Evolutionary conservation across 2,888 invertebrate genomes (phyloP).

Genomic region (Drosophila algonquin): DNA sequence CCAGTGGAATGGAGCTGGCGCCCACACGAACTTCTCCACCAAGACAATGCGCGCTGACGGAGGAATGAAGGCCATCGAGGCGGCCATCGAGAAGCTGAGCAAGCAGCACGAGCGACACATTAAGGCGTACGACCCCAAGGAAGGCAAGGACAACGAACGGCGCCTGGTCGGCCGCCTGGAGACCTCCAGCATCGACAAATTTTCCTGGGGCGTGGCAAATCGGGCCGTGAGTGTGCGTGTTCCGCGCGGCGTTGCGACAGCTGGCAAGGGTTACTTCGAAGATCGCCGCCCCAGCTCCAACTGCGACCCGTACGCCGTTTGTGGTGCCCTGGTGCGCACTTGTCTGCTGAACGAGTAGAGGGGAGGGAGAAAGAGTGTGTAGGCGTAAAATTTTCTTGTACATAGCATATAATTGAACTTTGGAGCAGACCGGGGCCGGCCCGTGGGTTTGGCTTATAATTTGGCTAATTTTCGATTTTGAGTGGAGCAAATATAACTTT

Average conservation of each 20-base stretch:
- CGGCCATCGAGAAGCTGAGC: slow-evolving; percentile 90
- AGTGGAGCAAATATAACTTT: slow-evolving; percentile 40
- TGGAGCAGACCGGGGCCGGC: slow-evolving; percentile 6
- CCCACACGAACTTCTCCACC: slow-evolving; percentile 96
- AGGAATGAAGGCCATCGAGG: slow-evolving; percentile 88
- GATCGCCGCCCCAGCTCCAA: slow-evolving; percentile 91
- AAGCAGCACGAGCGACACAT: slow-evolving; percentile 90
- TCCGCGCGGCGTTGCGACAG: slow-evolving; percentile 88
- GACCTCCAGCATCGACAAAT: slow-evolving; percentile 88
- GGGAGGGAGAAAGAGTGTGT: neutral
- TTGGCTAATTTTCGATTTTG: slow-evolving; percentile 30
- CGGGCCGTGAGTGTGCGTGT: slow-evolving; percentile 90
- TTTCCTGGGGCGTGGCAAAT: slow-evolving; percentile 88
- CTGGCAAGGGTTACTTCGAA: slow-evolving; percentile 90
- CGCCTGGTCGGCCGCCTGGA: slow-evolving; percentile 91
- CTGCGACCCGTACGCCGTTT: slow-evolving; percentile 89
- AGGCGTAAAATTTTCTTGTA: slow-evolving; percentile 34
- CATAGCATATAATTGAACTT: slow-evolving; percentile 25
- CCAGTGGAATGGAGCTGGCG: slow-evolving; percentile 97
- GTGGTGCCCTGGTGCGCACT: slow-evolving; percentile 87
- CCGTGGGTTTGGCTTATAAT: slow-evolving; percentile 9
- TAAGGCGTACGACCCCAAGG: slow-evolving; percentile 90
- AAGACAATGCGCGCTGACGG: slow-evolving; percentile 91
- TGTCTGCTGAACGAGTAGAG: slow-evolving; percentile 77
- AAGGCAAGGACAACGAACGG: slow-evolving; percentile 90